Percentiles rank a stretch among this genome's conserved stretches.
Evolutionary conservation across 1,140 invertebrate species (phyloP).

Genomic region (Melipona quadrifasciata): DNA sequence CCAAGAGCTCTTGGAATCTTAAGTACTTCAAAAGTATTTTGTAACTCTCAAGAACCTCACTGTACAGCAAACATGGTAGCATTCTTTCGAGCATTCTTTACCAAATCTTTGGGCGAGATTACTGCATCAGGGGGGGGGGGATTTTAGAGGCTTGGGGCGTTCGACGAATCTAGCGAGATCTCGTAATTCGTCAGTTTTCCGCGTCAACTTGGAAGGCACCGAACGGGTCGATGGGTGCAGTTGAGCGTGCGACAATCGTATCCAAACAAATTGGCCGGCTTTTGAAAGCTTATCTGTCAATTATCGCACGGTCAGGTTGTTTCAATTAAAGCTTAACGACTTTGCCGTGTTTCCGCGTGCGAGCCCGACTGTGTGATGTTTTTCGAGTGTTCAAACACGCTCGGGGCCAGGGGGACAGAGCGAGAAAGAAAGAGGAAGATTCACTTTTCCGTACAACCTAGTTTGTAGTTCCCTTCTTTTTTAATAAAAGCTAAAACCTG

Average conservation of each 20-base stretch:
- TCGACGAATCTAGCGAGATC: background rate
- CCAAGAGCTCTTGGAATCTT: background rate
- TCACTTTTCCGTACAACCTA: background rate
- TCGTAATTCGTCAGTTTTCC: slow-evolving; percentile 34
- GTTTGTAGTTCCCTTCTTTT: background rate
- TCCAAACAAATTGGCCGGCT: slow-evolving; percentile 59
- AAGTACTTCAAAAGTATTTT: background rate
- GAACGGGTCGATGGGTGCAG: slow-evolving; percentile 54
- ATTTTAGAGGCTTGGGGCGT: background rate
- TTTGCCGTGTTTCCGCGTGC: slow-evolving; percentile 43
- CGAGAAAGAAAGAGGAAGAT: background rate
- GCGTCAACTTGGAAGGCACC: slow-evolving; percentile 30
- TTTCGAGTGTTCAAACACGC: slow-evolving; percentile 29
- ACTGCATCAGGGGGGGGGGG: background rate
- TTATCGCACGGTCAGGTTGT: slow-evolving; percentile 56
- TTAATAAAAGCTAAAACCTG: background rate
- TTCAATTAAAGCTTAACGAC: slow-evolving; percentile 54
- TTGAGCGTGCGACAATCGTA: slow-evolving; percentile 56
- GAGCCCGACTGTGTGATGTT: slow-evolving; percentile 14
- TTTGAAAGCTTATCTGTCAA: slow-evolving; percentile 56
- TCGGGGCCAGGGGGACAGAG: background rate
- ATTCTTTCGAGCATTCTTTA: background rate
- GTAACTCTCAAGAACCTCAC: background rate
- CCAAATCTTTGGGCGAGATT: background rate
- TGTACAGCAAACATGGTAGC: background rate